These are phyloP conservation scores for Tragelaphus buxtoni DNA, from an alignment of 2,113 vertebrate genomes.

Conservation along the genomic window DNA sequence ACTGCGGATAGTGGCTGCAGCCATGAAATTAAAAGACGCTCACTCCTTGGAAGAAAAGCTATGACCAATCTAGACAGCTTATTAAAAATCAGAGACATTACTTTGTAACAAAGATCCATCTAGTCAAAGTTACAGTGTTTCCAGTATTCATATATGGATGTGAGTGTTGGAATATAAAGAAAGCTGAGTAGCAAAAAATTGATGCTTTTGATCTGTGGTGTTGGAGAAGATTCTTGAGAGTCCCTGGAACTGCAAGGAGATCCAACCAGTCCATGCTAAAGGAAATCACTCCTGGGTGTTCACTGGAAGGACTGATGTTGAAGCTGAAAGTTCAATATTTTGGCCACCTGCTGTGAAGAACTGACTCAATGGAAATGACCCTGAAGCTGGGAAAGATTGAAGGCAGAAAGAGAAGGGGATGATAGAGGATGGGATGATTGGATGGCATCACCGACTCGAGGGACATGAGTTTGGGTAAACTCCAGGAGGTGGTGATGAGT, in stretches of 20 bases:
- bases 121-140: background rate
- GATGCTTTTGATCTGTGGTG: background rate
- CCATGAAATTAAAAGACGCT: background rate
- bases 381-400: background rate
- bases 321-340: background rate
- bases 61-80: background rate
- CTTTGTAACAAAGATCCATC: background rate
- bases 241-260: background rate
- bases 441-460: fast-evolving
- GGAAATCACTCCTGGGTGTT: background rate
- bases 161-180: background rate
- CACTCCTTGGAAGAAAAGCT: background rate
- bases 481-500: background rate
- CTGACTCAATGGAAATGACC: background rate
- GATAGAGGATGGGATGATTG: background rate
- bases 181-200: background rate
- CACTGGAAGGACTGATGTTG: background rate
- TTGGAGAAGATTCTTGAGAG: background rate
- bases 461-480: background rate
- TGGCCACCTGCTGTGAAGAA: background rate
- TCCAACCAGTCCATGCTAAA: background rate
- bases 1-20: background rate
- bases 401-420: background rate
- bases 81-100: background rate
- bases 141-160: background rate